Evolutionary conservation across 2,888 invertebrate genomes (phyloP), one percentile per base, ranked within the genome.

Genomic region (Neoascia interrupta): DNA sequence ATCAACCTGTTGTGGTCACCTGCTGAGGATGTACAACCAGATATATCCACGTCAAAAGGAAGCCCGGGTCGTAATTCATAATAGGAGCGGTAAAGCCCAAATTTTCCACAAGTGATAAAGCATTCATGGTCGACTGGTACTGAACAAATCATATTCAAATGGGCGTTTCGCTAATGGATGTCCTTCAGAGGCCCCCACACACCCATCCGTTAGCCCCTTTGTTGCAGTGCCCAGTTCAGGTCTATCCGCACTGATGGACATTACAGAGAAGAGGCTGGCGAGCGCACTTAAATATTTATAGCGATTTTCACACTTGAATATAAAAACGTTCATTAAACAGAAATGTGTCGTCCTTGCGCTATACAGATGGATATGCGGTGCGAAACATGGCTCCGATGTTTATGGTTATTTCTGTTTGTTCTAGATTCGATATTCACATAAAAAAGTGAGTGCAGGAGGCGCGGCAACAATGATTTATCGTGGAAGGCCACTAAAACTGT

Each of bases 291-390:
- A 73, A 73, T 79, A 79, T 79, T 79, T 73, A 79, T 79, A 60
- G 79, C 73, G 73, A 79, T 79, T 79, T 79, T 79, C 73, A 68
- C 79, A 79, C 79, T 66, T 79, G 73, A 73, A 79, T 79, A 79
- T 79, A 66, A 79, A 36, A 79, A 73, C 79, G 79, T 79, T 79
- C 73, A 79, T 79, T 79, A 79, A 79, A 73, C 79, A 60, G 61
- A 73, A 79, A 79, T 73, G 49, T n/a, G 3, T 66, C 56, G 23
- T 73, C 73, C 60, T 63, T n/a, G 34, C 68, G 41, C 18, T 47
- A 8, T 31, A 31, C 41, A 13, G 13, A 13, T 15, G 13, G 1
- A 10, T 6, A 31, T 63, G 69, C 10, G 41, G 15, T 23, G 31
- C n/a, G 53, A 41, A 51, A 31, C 31, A 26, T 15, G 16, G 18